These are phyloP conservation scores for Drymodes brunneopygia DNA, from an alignment of 2,113 vertebrate species.

Conservation along the genomic window DNA sequence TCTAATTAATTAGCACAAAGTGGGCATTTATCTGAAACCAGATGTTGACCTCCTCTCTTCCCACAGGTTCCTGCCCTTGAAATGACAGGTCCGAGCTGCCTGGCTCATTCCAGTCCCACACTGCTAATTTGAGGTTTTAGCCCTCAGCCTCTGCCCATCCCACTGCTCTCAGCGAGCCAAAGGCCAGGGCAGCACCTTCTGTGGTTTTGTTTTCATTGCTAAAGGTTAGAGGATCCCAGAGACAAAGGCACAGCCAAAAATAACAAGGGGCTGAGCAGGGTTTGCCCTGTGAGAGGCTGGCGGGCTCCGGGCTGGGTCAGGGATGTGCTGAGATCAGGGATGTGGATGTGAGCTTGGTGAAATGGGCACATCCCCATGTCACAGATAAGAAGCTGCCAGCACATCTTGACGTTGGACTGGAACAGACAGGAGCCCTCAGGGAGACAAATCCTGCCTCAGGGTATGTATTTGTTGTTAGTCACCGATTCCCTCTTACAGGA, in stretches of 20 bases:
- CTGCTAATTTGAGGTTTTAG: not conserved
- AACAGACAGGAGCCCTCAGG: not conserved
- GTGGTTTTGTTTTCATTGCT: constrained; percentile 4
- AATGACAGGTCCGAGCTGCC: not conserved
- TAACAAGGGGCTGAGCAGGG: not conserved
- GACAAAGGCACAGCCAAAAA: constrained; percentile 40
- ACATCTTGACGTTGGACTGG: not conserved
- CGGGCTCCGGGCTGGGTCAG: rapidly evolving
- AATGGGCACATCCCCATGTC: rapidly evolving
- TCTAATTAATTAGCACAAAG: constrained; percentile 19
- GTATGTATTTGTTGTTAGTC: not conserved
- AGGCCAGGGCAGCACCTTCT: not conserved
- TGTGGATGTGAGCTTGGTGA: not conserved
- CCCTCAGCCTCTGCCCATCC: not conserved
- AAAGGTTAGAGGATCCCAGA: constrained; percentile 21
- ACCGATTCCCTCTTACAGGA: not conserved
- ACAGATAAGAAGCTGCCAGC: not conserved
- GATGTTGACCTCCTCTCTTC: not conserved
- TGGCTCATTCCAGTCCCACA: not conserved
- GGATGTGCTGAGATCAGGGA: not conserved
- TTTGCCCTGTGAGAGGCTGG: not conserved
- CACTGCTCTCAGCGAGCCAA: not conserved
- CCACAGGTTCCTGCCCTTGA: not conserved
- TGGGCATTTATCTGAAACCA: not conserved
- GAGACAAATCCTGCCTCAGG: not conserved